Base-by-base conservation (phyloP, 2,888 invertebrate genomes). In the Platynereis dumerilii region DNA sequence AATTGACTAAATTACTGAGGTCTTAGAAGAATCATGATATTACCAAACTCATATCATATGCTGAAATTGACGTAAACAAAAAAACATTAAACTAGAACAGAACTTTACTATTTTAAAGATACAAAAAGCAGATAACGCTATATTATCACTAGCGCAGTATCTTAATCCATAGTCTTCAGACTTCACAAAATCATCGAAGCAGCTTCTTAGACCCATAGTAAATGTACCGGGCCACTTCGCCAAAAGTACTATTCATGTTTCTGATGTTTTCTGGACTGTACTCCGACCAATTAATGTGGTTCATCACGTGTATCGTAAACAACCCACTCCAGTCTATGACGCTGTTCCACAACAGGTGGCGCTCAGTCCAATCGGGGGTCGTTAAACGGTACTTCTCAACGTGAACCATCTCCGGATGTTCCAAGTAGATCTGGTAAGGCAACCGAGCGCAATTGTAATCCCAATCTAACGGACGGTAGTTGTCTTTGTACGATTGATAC, bases 361-460 rank as follows among this genome's bases (percentile, higher is more conserved):
- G 55, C 34, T 69, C 65, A 20, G 27, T 55, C 67, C 67, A 69
- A 45, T 71, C 71, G 12, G 71, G 71, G 2, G 69, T 69, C 22
- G 71, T 69, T 22, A 71, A 55, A 22, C 58, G 42, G 48, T 56
- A 57, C 12, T 60, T 52, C 45, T 71, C 71, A 10, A 71, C 61
- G 26, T 71, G 67, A 17, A 71, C 20, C n/a, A 71, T 65, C 39
- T 71, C 64, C 17, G 65, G 69, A 3, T 65, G 64, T 39, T 67
- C 27, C 39, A 60, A 29, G 58, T 67, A 67, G n/a, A 71, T 39
- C 54, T 67, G 59, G 48, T 71, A 68, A 10, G 71, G 55, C 5
- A 71, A 58, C 2, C 67, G 57, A 7, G 71, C 71, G 39, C 69
- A 69, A 58, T 71, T 71, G 64, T 66, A 71, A 42, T 71, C 71